A percentile compares a stretch with the other conserved stretches of the same genome.
These are phyloP conservation scores for Conus canariensis DNA, from an alignment of 2,888 invertebrate genomes.

Conservation along the genomic window DNA sequence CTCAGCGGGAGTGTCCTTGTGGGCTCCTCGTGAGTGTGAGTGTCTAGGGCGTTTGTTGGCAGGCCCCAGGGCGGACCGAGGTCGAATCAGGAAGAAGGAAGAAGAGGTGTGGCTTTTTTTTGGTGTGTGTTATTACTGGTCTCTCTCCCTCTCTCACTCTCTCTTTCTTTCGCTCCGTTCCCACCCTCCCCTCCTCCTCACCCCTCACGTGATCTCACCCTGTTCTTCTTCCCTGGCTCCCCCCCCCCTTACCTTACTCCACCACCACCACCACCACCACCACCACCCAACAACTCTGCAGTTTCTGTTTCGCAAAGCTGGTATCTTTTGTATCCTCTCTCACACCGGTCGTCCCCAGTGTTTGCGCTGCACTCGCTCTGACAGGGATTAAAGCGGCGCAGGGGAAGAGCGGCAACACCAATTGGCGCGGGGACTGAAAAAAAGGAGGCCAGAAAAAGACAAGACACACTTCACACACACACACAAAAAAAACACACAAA, in stretches of 20 bases:
- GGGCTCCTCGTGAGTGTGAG: not conserved
- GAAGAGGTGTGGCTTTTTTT: not conserved
- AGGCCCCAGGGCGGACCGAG: not conserved
- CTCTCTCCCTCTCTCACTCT: not conserved
- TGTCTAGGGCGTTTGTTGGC: not conserved
- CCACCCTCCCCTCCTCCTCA: not conserved
- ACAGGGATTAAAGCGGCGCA: not conserved
- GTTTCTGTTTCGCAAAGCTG: too few species aligned
- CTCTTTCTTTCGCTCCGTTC: not conserved
- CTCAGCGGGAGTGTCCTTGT: not conserved
- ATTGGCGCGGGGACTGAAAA: constrained; percentile 10
- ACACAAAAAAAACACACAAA: too few species aligned
- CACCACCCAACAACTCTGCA: too few species aligned
- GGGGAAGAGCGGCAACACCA: not conserved
- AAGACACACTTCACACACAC: too few species aligned
- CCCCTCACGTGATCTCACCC: too few species aligned
- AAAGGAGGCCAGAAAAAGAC: not conserved
- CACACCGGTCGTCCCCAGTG: not conserved
- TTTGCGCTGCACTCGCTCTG: not conserved
- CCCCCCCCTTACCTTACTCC: too few species aligned
- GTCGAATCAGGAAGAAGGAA: not conserved
- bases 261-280: too few species aligned
- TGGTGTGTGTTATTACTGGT: not conserved
- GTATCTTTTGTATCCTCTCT: too few species aligned
- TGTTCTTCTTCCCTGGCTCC: too few species aligned